These are phyloP conservation scores for Apamea monoglypha DNA, from an alignment of 2,888 invertebrate genomes.

Conservation along the genomic window DNA sequence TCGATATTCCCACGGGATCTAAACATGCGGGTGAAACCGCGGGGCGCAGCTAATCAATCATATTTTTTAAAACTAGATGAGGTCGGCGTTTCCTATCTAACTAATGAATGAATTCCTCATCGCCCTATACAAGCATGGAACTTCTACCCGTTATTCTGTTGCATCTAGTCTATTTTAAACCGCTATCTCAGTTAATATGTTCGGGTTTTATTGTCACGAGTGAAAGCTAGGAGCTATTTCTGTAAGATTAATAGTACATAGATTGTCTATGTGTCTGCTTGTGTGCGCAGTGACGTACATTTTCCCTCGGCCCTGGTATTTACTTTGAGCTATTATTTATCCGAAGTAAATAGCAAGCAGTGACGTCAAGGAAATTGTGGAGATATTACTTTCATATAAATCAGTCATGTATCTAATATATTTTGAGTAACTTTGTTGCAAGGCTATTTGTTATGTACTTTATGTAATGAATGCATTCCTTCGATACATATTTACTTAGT, in stretches of 20 bases:
- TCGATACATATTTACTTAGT: background rate
- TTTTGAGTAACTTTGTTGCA: constrained; percentile 20
- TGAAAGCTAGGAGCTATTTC: constrained; percentile 67
- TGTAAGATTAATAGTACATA: constrained; percentile 44
- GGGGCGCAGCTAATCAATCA: too few species aligned
- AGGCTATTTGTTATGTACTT: constrained; percentile 12
- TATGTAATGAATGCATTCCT: background rate
- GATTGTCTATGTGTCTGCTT: constrained; percentile 3
- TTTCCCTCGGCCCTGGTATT: background rate
- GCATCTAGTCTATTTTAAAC: constrained; percentile 40
- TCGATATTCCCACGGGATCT: too few species aligned
- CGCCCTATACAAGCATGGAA: background rate
- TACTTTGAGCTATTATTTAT: constrained; percentile 14
- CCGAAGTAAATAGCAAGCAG: constrained; percentile 17
- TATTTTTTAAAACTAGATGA: too few species aligned
- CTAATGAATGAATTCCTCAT: background rate
- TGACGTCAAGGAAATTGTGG: constrained; percentile 18
- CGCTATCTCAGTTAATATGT: constrained; percentile 38
- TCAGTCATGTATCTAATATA: background rate
- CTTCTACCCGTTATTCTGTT: constrained; percentile 15
- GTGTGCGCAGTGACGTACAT: constrained; percentile 1
- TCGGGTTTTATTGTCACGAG: constrained; percentile 57
- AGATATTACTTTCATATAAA: constrained; percentile 29
- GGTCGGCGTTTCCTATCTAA: too few species aligned
- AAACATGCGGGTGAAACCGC: too few species aligned